Base-by-base conservation (phyloP, 1,140 invertebrate species). In the Drosophila repleta region DNA sequence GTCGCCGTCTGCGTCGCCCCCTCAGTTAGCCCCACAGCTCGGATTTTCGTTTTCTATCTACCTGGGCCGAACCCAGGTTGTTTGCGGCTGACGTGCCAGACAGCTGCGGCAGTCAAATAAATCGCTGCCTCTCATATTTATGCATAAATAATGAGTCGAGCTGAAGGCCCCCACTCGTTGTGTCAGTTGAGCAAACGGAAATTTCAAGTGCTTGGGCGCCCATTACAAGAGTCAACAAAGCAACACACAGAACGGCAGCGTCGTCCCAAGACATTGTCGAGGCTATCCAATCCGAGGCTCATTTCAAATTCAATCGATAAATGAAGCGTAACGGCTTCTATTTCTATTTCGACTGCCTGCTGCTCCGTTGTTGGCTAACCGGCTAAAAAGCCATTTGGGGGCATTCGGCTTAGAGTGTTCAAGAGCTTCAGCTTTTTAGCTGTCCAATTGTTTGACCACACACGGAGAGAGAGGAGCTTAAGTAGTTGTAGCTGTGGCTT, bases 261-360 rank as follows among this genome's bases (percentile, higher is more conserved):
- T n/a, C 17, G 29, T 24, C 13, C n/a, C 15, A 45, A 66, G 48
- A 52, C 37, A 29, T 63, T 62, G 35, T 46, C 39, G 35, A 37
- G 52, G 26, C 35, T 45, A 56, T 64, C 43, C 78, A 61, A 61
- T 48, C 53, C 53, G 53, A 20, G 24, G 37, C 64, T 88, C 79
- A 82, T 88, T 88, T 74, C 49, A 70, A 88, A 88, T 88, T 76
- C 83, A 88, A 88, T 88, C 83, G 87, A 88, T 88, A 88, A 83
- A 82, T 88, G 68, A 88, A 82, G 76, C 76, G 76, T 76, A 85
- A 83, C 67, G 24, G 37, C 21, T 20, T 24, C 24, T 18, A 26
- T 46, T 58, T 58, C 1, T 18, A 17, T 26, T 43, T 26, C 0
- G 21, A 11, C 24, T 57, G 17, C 18, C 29, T 5, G 0, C 26